phyloP scores from a whole-genome alignment of 2,797 vertebrate genomes.

The Apogon talboti region DNA sequence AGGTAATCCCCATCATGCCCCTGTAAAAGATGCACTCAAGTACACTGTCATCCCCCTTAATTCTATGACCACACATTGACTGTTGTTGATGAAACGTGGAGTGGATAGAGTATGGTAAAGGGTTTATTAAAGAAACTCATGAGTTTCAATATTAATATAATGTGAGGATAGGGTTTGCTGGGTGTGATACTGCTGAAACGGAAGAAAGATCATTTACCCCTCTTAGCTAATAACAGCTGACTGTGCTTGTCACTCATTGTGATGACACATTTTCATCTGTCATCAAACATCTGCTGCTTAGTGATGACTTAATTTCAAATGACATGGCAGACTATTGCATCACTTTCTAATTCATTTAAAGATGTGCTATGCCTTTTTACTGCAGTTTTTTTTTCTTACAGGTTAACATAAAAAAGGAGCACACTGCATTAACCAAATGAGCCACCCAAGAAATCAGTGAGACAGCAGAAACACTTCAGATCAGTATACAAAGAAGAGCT shows the following conservation, averaged over 20 bases:
- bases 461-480: conserved; percentile 8
- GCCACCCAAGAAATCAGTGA: not conserved
- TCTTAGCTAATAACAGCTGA: not conserved
- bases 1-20: conserved; percentile 57
- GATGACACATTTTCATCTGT: not conserved
- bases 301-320: not conserved
- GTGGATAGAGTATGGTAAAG: not conserved
- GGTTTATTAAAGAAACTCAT: not conserved
- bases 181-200: not conserved
- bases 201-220: not conserved
- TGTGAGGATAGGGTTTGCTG: not conserved
- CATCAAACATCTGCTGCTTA: not conserved
- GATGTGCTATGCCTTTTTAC: not conserved
- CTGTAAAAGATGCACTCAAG: conserved; percentile 28
- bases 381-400: not conserved
- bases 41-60: conserved; percentile 13
- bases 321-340: not conserved
- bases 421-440: not conserved
- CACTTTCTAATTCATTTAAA: not conserved
- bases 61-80: not conserved
- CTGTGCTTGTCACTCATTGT: not conserved
- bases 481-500: not conserved
- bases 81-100: too few species aligned
- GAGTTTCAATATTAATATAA: not conserved
- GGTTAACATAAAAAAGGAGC: not conserved